Evolutionary conservation across 1,140 invertebrate genomes (phyloP).

Genomic region (Drosophila sechellia): DNA sequence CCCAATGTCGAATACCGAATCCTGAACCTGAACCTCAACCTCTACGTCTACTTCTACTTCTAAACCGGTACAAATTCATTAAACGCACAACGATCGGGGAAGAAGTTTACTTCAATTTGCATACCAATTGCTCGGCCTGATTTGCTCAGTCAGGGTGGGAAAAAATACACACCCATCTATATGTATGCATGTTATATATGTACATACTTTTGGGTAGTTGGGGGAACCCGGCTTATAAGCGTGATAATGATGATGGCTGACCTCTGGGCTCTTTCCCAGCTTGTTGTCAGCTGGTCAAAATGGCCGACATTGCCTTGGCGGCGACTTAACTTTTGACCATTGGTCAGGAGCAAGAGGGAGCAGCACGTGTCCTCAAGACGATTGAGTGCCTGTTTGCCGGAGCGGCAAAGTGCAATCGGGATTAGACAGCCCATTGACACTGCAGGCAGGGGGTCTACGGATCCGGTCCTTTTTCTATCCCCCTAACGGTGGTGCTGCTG

Average conservation of each 20-base stretch:
- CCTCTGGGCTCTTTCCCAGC: conserved; percentile 45
- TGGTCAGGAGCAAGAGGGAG: conserved; percentile 42
- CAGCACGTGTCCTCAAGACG: conserved; percentile 66
- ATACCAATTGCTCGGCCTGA: conserved; percentile 78
- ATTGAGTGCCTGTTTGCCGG: conserved; percentile 7
- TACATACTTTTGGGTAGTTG: neutral
- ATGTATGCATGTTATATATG: neutral
- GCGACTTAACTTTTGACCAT: conserved; percentile 81
- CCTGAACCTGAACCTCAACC: neutral
- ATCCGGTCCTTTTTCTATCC: conserved; percentile 5
- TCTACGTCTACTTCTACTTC: neutral
- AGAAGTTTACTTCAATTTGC: conserved; percentile 74
- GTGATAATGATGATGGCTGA: conserved; percentile 84
- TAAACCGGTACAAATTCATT: conserved; percentile 61
- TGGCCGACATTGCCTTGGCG: conserved; percentile 53
- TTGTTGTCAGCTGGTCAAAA: conserved; percentile 51
- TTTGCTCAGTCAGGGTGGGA: conserved; percentile 53
- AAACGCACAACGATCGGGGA: conserved; percentile 60
- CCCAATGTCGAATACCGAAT: conserved; percentile 1
- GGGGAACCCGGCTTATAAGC: conserved; percentile 62
- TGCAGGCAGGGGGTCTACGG: conserved; percentile 70
- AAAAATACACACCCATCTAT: neutral
- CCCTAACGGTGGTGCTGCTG: neutral
- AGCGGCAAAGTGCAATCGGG: conserved; percentile 25
- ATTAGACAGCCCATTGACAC: conserved; percentile 79